These are phyloP conservation scores for Rhaphigaster nebulosa DNA, from an alignment of 2,888 invertebrate genomes.

Conservation along the genomic window DNA sequence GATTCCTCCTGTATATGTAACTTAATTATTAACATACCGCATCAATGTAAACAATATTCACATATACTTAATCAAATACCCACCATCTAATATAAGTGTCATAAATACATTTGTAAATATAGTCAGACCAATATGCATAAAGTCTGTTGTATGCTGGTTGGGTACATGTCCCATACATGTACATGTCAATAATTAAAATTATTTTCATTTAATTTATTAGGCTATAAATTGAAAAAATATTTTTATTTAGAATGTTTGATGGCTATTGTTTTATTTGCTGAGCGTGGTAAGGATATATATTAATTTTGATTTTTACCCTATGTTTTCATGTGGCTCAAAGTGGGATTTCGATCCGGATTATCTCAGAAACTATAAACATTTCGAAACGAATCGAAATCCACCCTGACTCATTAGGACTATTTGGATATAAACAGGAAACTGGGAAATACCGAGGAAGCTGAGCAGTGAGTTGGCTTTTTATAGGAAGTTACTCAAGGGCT, in stretches of 20 bases:
- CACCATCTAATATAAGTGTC: no score
- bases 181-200: no score
- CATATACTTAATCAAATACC: no score
- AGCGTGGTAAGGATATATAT: not conserved
- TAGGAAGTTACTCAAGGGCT: slow-evolving; percentile 34
- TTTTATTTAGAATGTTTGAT: not conserved
- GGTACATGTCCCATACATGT: no score
- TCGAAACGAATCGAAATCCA: not conserved
- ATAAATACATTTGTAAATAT: no score
- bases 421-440: slow-evolving; percentile 6
- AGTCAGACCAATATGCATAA: no score
- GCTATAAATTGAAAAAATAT: no score
- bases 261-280: not conserved
- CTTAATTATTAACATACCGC: no score
- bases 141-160: no score
- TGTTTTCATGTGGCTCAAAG: not conserved
- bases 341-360: not conserved
- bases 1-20: no score
- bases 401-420: slow-evolving; percentile 21
- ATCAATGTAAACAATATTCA: no score
- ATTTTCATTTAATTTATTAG: no score
- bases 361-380: not conserved
- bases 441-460: not conserved
- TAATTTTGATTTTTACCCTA: not conserved
- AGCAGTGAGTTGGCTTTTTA: not conserved